These are phyloP conservation scores for Blomia tropicalis DNA, from an alignment of 2,888 invertebrate species.

Conservation along the genomic window DNA sequence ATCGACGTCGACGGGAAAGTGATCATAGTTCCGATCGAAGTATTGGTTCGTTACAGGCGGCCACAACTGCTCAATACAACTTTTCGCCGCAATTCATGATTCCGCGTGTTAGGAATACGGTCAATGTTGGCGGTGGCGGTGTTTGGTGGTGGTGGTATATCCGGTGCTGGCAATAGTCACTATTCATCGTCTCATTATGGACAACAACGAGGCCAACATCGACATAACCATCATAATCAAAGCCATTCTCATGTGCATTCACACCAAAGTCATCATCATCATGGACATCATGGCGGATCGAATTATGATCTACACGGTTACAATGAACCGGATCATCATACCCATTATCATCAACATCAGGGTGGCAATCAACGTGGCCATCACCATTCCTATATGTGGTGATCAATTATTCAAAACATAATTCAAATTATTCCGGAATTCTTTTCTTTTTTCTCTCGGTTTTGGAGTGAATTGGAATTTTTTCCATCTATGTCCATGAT, in stretches of 20 bases:
- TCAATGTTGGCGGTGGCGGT: too few relatives aligned
- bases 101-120: slow-evolving; percentile 26
- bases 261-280: neutral
- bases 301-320: slow-evolving; percentile 7
- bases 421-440: too few relatives aligned
- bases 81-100: slow-evolving; percentile 28
- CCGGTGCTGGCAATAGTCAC: neutral
- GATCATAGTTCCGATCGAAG: slow-evolving; percentile 22
- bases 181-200: neutral
- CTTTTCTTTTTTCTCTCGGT: too few relatives aligned
- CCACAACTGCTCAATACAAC: slow-evolving; percentile 17
- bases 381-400: slow-evolving; percentile 9
- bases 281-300: neutral
- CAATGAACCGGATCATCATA: too few relatives aligned
- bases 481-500: neutral
- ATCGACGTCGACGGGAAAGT: slow-evolving; percentile 14
- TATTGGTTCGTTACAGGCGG: slow-evolving; percentile 13
- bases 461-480: too few relatives aligned
- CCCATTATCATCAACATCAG: neutral
- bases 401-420: neutral
- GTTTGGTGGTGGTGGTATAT: too few relatives aligned
- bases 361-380: neutral
- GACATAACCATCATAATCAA: neutral
- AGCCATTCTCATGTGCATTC: neutral
- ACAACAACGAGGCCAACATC: neutral